Conservation (phyloP, 1,140 invertebrate genomes). For the Aethina tumida region DNA sequence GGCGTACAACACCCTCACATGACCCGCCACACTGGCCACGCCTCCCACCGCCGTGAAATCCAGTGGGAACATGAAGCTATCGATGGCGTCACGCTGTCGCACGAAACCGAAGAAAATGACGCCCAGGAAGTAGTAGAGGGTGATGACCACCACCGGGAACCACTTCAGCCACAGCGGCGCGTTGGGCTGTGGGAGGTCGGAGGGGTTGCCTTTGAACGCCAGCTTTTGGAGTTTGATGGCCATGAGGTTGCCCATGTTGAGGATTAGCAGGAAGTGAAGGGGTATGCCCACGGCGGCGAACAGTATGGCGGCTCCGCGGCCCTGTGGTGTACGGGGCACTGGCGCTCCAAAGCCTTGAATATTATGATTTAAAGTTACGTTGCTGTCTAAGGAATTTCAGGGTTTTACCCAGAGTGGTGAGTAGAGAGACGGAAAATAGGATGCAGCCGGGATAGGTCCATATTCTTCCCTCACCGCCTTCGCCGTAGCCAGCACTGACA, state of each 20-base stretch:
- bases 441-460: slow-evolving; percentile 54
- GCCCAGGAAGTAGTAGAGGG: slow-evolving; percentile 48
- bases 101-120: slow-evolving; percentile 49
- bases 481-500: slow-evolving; percentile 45
- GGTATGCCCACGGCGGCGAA: slow-evolving; percentile 51
- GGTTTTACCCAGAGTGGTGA: slow-evolving; percentile 49
- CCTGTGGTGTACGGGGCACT: slow-evolving; percentile 46
- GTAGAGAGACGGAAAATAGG: slow-evolving; percentile 47
- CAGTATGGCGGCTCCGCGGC: slow-evolving; percentile 45
- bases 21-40: slow-evolving; percentile 46
- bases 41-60: slow-evolving; percentile 60
- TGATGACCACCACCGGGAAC: slow-evolving; percentile 36
- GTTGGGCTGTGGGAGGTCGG: slow-evolving; percentile 20
- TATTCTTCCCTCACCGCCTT: slow-evolving; percentile 41
- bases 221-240: slow-evolving; percentile 42
- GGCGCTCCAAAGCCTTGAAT: slow-evolving; percentile 50
- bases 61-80: slow-evolving; percentile 53
- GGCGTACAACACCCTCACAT: slow-evolving; percentile 51
- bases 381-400: not conserved
- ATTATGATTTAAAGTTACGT: slow-evolving; percentile 5
- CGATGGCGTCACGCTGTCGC: slow-evolving; percentile 40
- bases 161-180: slow-evolving; percentile 36
- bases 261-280: slow-evolving; percentile 48
- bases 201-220: slow-evolving; percentile 24
- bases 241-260: slow-evolving; percentile 49